A percentile compares a stretch with the other conserved stretches of the same genome.
phyloP scores from a whole-genome alignment of 2,113 vertebrate genomes.

The Sinosuthora webbiana region DNA sequence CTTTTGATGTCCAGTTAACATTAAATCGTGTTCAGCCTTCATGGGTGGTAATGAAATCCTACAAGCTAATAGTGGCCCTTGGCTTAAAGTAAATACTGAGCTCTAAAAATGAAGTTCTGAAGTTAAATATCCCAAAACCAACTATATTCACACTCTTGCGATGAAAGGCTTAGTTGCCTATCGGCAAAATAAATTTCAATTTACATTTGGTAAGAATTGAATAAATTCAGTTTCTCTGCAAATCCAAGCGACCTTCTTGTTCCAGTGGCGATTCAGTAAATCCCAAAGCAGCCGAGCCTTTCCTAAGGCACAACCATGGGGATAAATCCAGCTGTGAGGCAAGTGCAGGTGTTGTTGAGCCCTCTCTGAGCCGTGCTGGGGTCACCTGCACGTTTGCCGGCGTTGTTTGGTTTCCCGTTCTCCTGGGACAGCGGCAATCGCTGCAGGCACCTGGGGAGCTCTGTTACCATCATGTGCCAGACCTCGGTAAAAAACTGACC shows the following conservation, averaged over 20 bases:
- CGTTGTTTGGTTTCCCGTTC: too few relatives aligned
- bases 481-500: background rate
- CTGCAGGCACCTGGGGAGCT: background rate
- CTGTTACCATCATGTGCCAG: background rate
- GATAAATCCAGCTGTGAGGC: background rate
- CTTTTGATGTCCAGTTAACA: background rate
- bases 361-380: background rate
- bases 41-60: background rate
- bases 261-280: background rate
- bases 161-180: background rate
- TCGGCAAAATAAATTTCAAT: background rate
- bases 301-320: background rate
- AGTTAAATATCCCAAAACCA: background rate
- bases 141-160: background rate
- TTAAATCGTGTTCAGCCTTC: background rate
- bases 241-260: background rate
- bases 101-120: background rate
- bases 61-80: background rate
- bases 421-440: too few relatives aligned
- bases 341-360: background rate
- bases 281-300: background rate
- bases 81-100: background rate
- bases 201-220: background rate
- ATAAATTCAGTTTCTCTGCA: background rate
- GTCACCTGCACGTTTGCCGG: background rate